Percentiles rank a stretch among this genome's conserved stretches.
These are phyloP conservation scores for Pristionchus mayeri DNA, from an alignment of 2,888 invertebrate genomes.

Conservation along the genomic window DNA sequence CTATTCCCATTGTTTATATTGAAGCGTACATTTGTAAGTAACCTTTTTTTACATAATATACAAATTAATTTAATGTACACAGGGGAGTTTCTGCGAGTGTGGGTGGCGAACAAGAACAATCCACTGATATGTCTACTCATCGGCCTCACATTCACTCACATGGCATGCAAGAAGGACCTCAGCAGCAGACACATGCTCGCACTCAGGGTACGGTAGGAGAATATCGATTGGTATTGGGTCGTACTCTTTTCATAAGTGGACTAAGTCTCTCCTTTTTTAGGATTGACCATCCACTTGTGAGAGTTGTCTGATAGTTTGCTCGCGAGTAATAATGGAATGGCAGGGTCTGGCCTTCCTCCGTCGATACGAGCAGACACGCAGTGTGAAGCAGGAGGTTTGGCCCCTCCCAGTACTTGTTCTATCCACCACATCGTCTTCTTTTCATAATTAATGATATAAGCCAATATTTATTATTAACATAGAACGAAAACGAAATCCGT, in stretches of 20 bases:
- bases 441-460: too few species aligned
- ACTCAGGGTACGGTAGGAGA: conserved; percentile 54
- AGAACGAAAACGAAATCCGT: too few species aligned
- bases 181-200: conserved; percentile 70
- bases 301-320: too few species aligned
- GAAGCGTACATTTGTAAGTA: neutral
- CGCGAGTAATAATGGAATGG: conserved; percentile 36
- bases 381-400: conserved; percentile 60
- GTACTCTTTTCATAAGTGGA: too few species aligned
- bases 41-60: neutral
- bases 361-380: conserved; percentile 65
- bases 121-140: conserved; percentile 70
- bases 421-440: too few species aligned
- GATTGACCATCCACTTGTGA: too few species aligned
- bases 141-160: conserved; percentile 73
- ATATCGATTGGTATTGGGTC: too few species aligned
- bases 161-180: conserved; percentile 75
- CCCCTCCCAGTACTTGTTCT: too few species aligned
- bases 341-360: conserved; percentile 72
- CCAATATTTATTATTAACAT: too few species aligned
- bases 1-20: neutral
- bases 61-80: conserved; percentile 1
- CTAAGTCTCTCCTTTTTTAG: too few species aligned
- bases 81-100: conserved; percentile 73
- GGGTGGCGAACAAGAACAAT: conserved; percentile 61